Conservation (phyloP, 64 coral and sea anemone species). For the Cladopsammia gracilis region DNA sequence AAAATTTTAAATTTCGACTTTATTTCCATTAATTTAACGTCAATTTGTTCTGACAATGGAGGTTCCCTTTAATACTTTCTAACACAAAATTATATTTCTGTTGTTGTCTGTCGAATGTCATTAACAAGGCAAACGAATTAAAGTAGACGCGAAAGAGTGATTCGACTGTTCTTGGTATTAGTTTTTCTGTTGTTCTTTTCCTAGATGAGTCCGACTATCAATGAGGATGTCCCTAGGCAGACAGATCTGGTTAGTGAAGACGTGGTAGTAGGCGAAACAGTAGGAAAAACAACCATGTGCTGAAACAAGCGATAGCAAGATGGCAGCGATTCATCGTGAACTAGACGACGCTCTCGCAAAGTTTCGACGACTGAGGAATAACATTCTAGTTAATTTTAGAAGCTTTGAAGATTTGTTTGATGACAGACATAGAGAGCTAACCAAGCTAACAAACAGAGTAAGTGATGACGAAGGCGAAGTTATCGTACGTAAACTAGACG, state of each 20-base stretch:
- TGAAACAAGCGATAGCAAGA: background rate
- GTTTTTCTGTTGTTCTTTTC: background rate
- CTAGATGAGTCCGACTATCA: background rate
- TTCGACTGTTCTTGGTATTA: background rate
- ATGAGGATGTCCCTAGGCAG: background rate
- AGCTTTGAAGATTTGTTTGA: slow-evolving; percentile 13
- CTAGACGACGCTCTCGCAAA: background rate
- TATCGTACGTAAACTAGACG: background rate
- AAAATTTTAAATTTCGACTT: too few species aligned
- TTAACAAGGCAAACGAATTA: too few species aligned
- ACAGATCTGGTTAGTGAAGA: background rate
- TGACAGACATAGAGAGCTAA: background rate
- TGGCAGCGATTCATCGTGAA: background rate
- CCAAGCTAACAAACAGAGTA: background rate
- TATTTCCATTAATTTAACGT: too few species aligned
- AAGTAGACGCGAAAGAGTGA: too few species aligned
- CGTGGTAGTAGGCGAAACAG: background rate
- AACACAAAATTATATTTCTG: too few species aligned
- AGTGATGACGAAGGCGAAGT: background rate
- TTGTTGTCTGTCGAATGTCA: too few species aligned
- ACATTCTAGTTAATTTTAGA: background rate
- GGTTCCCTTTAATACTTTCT: too few species aligned
- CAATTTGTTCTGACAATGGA: too few species aligned
- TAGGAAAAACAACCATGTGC: background rate
- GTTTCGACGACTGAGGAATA: slow-evolving; percentile 17